Conservation (phyloP, 2,113 vertebrate species). For the Tetrao urogallus region DNA sequence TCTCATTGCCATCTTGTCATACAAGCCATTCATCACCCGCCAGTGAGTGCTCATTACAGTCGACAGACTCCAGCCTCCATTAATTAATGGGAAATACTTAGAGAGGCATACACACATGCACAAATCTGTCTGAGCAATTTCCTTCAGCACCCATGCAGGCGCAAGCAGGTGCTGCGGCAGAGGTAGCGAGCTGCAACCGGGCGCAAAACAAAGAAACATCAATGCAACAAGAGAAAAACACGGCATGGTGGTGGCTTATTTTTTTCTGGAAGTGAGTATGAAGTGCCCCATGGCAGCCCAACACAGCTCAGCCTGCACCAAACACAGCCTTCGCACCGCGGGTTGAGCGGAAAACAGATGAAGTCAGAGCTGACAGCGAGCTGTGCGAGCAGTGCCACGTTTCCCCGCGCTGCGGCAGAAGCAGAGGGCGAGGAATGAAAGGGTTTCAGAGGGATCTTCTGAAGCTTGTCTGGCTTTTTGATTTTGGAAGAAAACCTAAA, state of each 20-base stretch:
- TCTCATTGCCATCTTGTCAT: conserved; percentile 45
- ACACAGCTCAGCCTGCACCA: not conserved
- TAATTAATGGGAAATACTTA: conserved; percentile 62
- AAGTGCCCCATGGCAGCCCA: not conserved
- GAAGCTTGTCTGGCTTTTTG: not conserved
- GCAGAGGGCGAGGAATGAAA: not conserved
- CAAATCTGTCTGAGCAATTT: conserved; percentile 41
- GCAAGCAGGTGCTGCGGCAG: rapidly evolving
- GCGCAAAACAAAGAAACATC: not conserved
- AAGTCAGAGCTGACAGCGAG: not conserved
- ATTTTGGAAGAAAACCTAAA: conserved; percentile 40
- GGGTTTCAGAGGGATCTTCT: conserved; percentile 15
- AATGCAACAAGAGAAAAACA: not conserved
- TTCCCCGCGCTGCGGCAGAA: not conserved
- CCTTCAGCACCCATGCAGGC: rapidly evolving
- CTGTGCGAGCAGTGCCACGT: not conserved
- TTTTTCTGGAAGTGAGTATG: not conserved
- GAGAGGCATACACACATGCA: not conserved
- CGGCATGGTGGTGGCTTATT: not conserved
- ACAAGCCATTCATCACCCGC: conserved; percentile 32
- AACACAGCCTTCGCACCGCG: rapidly evolving
- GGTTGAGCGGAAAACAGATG: conserved; percentile 26
- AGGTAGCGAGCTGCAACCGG: not conserved
- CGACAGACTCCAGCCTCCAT: conserved; percentile 55
- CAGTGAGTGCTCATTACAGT: conserved; percentile 19